Percentiles rank a stretch among this genome's conserved stretches.
Conservation (phyloP, 2,797 vertebrate genomes). For the Kryptopterus vitreolus region DNA sequence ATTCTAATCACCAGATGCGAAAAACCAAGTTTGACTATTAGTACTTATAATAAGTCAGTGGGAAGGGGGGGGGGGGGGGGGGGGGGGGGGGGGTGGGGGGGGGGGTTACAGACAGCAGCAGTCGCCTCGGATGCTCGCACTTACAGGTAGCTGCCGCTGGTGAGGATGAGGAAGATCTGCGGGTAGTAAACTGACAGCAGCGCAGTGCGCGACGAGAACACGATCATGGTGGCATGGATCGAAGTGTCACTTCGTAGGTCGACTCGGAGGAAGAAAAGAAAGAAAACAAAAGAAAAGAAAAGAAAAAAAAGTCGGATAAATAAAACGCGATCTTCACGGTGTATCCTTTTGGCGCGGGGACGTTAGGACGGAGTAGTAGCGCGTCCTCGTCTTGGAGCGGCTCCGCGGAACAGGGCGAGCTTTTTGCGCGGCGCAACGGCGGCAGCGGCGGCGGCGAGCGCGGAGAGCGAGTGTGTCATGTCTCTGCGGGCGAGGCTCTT, state of each 20-base stretch:
- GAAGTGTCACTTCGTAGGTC: conserved; percentile 66
- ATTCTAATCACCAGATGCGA: neutral
- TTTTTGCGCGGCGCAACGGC: conserved; percentile 72
- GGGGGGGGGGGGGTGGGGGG: too few species aligned
- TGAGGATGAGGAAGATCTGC: conserved; percentile 97
- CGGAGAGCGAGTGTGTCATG: conserved; percentile 79
- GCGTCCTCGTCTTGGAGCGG: conserved; percentile 62
- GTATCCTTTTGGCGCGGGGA: conserved; percentile 64
- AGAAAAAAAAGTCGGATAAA: neutral
- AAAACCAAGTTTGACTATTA: too few species aligned
- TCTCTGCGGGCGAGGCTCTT: conserved; percentile 80
- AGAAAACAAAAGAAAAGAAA: too few species aligned
- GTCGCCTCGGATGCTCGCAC: conserved; percentile 64
- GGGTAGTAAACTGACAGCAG: conserved; percentile 94
- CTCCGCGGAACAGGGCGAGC: conserved; percentile 29
- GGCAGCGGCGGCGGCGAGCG: conserved; percentile 70
- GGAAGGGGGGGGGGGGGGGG: too few species aligned
- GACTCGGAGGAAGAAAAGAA: neutral
- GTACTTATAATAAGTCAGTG: too few species aligned
- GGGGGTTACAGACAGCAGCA: too few species aligned
- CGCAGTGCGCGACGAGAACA: conserved; percentile 86
- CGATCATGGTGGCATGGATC: conserved; percentile 84
- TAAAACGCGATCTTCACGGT: conserved; percentile 54
- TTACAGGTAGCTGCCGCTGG: conserved; percentile 98
- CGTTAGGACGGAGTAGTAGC: conserved; percentile 54